Base-by-base conservation (phyloP, 2,888 invertebrate genomes). In the Endomychus coccineus region DNA sequence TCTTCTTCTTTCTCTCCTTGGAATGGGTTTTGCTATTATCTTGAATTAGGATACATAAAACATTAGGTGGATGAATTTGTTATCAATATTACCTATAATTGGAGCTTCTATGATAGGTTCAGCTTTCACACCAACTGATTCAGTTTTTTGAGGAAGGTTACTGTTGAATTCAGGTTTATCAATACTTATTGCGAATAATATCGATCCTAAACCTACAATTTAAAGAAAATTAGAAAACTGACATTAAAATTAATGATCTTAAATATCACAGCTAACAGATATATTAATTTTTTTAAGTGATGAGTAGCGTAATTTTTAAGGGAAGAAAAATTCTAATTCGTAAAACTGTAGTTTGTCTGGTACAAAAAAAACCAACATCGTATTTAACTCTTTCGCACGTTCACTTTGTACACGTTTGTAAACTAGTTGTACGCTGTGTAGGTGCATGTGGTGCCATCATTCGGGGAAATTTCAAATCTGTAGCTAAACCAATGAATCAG, bases 151-250 rank as follows among this genome's bases (percentile, higher is more conserved):
- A 54, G 62, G 56, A 66, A 71, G 42, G 44, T 59, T 62, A 67
- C 70, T 62, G 75, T 83, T 86, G 36, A 90, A 71, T 59, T 88
- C 86, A 16, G 80, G 72, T 64, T 86, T 86, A 69, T 95, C 92
- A 42, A 94, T 85, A 56, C 80, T 83, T 59, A 95, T 78, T 13
- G 96, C 95, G 70, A 96, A 96, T 46, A 95, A 71, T 57, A 95
- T 84, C 34, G 89, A 81, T 47, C 83, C 84, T 59, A 96, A 74
- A 46, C 87, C 88, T 85, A 11, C 24, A 44, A 39, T 24, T 13
- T 28, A 27, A 14, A 22, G 4, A 16, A n/a, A 25, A 25, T 25
- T 19, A 7, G 21, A 19, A 7, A n/a, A 6, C 6, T 19, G 21
- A 19, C 21, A 7, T 19, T n/a, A 7, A 6, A 19, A 19, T 19